Evolutionary conservation across 1,140 invertebrate species (phyloP), one percentile per base, ranked within the genome.

Genomic region (Trichoplusia ni): DNA sequence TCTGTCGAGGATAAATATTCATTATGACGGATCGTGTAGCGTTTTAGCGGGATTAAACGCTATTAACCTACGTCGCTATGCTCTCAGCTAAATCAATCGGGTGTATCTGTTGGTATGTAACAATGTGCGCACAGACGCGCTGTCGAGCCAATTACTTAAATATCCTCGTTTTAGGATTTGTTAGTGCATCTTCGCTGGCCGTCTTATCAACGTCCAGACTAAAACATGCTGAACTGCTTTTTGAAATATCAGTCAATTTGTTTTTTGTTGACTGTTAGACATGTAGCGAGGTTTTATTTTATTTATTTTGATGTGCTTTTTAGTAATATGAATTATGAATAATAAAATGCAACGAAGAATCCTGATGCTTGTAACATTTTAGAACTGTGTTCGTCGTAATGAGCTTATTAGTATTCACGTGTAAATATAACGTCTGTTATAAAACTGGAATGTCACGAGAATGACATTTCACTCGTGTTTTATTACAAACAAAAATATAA

Each of bases 31-130:
- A 81, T 88, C 81, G 86, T 71, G 74, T 82, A 76, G 72, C 85
- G 88, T 90, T 90, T 90, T 89, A 90, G 88, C 81, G 80, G 84
- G 82, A 90, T 90, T 89, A 90, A 89, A 90, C 83, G 79, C 69
- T 82, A 79, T 90, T 89, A 89, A 85, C 80, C 73, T 71, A 72
- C 66, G 71, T 70, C 73, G 66, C 73, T 73, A 69, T 79, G 81
- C 81, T 84, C 80, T 84, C 69, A 73, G 71, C 72, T 71, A 75
- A 77, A 87, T 88, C 87, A 86, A 90, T 86, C 81, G 77, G 53
- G 47, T 40, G 44, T 47, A 47, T 46, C 25, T 59, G 40, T 44
- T 42, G 23, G 25, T 59, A 21, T 44, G 38, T 56, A 21, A 38
- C 33, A 38, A 21, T 56, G 33, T 56, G 51, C 16, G 11, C 31